Conservation (phyloP, 2,797 vertebrate genomes). For the Rhadinocentrus ornatus region DNA sequence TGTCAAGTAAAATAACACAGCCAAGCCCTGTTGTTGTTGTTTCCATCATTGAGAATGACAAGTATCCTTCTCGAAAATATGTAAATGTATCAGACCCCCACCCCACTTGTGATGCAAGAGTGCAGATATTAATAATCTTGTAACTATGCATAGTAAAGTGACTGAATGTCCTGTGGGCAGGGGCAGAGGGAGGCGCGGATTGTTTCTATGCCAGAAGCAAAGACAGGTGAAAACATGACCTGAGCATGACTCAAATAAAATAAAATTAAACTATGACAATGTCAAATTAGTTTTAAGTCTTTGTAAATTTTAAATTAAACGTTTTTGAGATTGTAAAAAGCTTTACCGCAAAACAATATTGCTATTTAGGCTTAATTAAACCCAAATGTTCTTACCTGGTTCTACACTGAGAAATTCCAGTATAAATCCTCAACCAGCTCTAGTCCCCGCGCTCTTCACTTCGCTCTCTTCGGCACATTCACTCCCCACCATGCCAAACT, state of each 20-base stretch:
- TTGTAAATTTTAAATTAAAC: background rate
- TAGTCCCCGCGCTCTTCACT: slow-evolving; percentile 15
- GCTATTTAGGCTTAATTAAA: background rate
- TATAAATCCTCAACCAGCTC: slow-evolving; percentile 51
- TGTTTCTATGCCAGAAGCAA: slow-evolving; percentile 4
- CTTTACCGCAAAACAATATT: background rate
- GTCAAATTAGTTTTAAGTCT: background rate
- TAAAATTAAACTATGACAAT: background rate
- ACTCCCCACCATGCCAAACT: slow-evolving; percentile 23
- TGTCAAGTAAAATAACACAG: slow-evolving; percentile 18
- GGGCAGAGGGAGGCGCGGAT: slow-evolving; percentile 8
- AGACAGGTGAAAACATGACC: background rate
- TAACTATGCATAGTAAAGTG: slow-evolving; percentile 77
- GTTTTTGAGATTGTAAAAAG: background rate
- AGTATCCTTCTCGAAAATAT: slow-evolving; percentile 53
- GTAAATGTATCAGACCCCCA: slow-evolving; percentile 59
- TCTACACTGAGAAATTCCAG: slow-evolving; percentile 5
- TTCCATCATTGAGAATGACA: slow-evolving; percentile 54
- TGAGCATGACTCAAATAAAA: background rate
- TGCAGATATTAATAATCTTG: slow-evolving; percentile 80
- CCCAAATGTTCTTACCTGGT: slow-evolving; percentile 59
- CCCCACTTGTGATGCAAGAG: slow-evolving; percentile 75
- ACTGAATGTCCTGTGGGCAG: slow-evolving; percentile 20
- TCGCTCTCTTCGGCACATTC: slow-evolving; percentile 29
- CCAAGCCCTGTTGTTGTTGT: slow-evolving; percentile 37